phyloP scores from a whole-genome alignment of 2,797 vertebrate genomes.

The Megalops cyprinoides region DNA sequence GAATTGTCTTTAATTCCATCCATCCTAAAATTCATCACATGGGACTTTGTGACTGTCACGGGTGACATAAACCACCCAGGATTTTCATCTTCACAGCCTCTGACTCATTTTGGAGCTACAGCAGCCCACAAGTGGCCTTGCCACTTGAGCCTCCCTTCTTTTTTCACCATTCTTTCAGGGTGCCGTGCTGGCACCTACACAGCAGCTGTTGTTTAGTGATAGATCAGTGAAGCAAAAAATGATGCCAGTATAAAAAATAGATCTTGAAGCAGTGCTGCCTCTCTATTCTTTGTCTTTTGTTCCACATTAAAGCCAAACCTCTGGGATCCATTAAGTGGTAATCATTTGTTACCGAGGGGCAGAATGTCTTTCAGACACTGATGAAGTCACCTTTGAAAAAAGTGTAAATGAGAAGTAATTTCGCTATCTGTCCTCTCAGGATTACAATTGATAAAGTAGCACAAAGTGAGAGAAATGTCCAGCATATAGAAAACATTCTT shows the following conservation, averaged over 20 bases:
- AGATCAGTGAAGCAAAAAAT: slow-evolving; percentile 95
- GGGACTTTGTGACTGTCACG: slow-evolving; percentile 73
- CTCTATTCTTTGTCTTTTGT: slow-evolving; percentile 77
- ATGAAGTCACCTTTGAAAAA: slow-evolving; percentile 85
- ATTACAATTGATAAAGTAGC: slow-evolving; percentile 66
- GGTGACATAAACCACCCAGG: slow-evolving; percentile 67
- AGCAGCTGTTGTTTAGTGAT: slow-evolving; percentile 89
- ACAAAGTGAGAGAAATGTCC: slow-evolving; percentile 43
- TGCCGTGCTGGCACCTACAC: slow-evolving; percentile 67
- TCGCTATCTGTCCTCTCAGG: slow-evolving; percentile 58
- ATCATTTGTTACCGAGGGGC: slow-evolving; percentile 83
- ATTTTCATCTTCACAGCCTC: slow-evolving; percentile 65
- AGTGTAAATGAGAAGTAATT: slow-evolving; percentile 79
- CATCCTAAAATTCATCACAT: slow-evolving; percentile 72
- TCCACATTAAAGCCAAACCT: slow-evolving; percentile 73
- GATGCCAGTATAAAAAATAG: slow-evolving; percentile 82
- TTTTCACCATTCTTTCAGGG: slow-evolving; percentile 55
- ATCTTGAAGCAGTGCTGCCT: slow-evolving; percentile 70
- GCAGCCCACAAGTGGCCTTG: slow-evolving; percentile 69
- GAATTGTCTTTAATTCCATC: slow-evolving; percentile 67
- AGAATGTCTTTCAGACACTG: slow-evolving; percentile 78
- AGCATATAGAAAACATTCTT: slow-evolving; percentile 49
- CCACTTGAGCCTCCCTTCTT: slow-evolving; percentile 49
- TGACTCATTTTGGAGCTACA: slow-evolving; percentile 69
- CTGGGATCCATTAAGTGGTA: slow-evolving; percentile 83